phyloP scores from a whole-genome alignment of 2,113 vertebrate species.

The Physeter macrocephalus region DNA sequence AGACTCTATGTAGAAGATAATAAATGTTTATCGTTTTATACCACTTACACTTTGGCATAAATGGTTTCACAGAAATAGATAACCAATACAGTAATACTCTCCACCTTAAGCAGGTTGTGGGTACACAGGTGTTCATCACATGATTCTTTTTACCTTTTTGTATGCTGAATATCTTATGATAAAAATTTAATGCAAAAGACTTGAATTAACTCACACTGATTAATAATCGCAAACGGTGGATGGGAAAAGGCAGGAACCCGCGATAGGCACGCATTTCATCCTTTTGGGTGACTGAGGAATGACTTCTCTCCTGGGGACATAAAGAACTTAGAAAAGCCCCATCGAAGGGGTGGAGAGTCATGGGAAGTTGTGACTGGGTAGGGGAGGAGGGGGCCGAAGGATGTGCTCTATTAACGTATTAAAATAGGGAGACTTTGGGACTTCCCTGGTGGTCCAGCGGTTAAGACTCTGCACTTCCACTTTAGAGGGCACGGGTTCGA shows the following conservation, averaged over 20 bases:
- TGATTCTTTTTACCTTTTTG: not conserved
- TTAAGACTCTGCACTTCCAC: too few relatives aligned
- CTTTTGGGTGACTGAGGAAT: not conserved
- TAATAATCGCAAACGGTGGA: not conserved
- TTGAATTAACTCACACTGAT: not conserved
- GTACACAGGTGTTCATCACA: not conserved
- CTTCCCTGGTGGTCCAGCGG: too few relatives aligned
- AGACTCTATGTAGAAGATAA: not conserved
- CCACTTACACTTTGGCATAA: not conserved
- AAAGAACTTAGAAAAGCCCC: not conserved
- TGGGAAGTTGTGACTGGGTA: not conserved
- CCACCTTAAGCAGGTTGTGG: not conserved
- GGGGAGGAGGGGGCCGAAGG: not conserved
- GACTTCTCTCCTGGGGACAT: not conserved
- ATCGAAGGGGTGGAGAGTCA: not conserved
- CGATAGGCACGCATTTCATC: accelerated
- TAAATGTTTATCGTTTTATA: not conserved
- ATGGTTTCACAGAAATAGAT: not conserved
- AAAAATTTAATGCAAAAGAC: not conserved
- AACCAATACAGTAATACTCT: not conserved
- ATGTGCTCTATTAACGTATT: not conserved
- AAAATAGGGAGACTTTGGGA: not conserved
- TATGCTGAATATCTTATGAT: not conserved
- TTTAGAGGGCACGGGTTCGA: too few relatives aligned
- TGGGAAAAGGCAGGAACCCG: not conserved